phyloP scores from a whole-genome alignment of 2,113 vertebrate genomes.

The Penelope pileata region DNA sequence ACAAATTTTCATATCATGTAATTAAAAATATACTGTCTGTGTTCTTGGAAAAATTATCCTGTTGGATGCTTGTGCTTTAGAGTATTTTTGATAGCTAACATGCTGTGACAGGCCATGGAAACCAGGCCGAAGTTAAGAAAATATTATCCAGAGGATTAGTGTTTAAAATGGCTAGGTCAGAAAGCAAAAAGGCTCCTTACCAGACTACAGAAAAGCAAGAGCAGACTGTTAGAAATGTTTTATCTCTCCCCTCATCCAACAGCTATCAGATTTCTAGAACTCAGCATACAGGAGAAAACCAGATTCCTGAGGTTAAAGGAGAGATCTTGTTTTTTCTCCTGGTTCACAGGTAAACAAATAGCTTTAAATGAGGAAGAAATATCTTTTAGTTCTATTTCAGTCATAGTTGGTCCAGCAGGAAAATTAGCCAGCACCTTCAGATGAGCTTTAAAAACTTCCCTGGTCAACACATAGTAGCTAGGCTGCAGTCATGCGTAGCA shows the following conservation, averaged over 20 bases:
- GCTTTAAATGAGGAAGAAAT: rapidly evolving
- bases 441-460: neutral
- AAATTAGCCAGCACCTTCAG: neutral
- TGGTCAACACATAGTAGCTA: neutral
- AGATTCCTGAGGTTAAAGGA: neutral
- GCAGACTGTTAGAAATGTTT: neutral
- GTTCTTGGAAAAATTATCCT: neutral
- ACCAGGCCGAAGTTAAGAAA: neutral
- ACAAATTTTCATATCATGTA: neutral
- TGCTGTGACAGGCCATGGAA: neutral
- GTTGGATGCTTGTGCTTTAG: neutral
- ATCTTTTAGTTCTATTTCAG: neutral
- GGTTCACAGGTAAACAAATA: neutral
- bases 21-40: neutral
- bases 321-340: neutral
- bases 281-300: neutral
- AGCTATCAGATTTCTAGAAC: neutral
- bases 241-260: neutral
- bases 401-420: neutral
- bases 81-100: neutral
- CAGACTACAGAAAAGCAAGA: neutral
- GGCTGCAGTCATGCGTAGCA: rapidly evolving
- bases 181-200: neutral
- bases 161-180: neutral
- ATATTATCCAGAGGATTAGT: neutral